These are phyloP conservation scores for Apis mellifera DNA, from an alignment of 1,140 invertebrate species.

Conservation along the genomic window Amel_HAv3.1 CM009937.2:9920501-9921000, in stretches of 20 bases:
- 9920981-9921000: background rate
- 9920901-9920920: constrained; percentile 57
- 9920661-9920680: background rate
- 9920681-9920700: background rate
- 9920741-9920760: constrained; percentile 70
- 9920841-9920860: constrained; percentile 58
- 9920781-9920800: constrained; percentile 68
- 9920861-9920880: constrained; percentile 63
- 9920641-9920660: background rate
- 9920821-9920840: constrained; percentile 74
- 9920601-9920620: background rate
- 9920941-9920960: constrained; percentile 53
- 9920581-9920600: background rate
- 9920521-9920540: too few species aligned
- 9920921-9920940: constrained; percentile 64
- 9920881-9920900: constrained; percentile 50
- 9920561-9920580: background rate
- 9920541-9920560: too few species aligned
- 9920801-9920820: constrained; percentile 70
- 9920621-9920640: background rate
- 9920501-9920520: too few species aligned
- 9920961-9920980: constrained; percentile 62
- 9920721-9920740: background rate
- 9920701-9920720: background rate
- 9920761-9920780: constrained; percentile 54